Base-by-base conservation (phyloP, 2,888 invertebrate species). In the Automeris io region DNA sequence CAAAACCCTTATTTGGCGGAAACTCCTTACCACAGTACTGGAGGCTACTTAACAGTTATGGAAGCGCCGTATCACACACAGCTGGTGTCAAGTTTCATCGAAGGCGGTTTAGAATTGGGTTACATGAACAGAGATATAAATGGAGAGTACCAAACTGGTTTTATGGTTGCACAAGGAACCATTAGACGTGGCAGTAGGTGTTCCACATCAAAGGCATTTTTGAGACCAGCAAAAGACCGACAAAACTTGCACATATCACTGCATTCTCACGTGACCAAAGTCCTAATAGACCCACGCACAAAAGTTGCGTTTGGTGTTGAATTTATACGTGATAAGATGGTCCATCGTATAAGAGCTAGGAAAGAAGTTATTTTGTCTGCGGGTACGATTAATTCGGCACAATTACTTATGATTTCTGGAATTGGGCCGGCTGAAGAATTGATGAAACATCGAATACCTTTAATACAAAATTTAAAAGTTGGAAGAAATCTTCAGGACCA, bases 381-480 rank as follows among this genome's bases (percentile, higher is more conserved):
- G 0, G 99, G 99, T 0, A 90, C 98, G 0, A 90, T 99, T 0
- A 98, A 97, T 66, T 94, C 97, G 0, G 96, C 99, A 0, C 98
- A 99, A 66, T 63, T 99, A 2, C 75, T 99, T 24, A 96, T 98
- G 96, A 73, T 99, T 0, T 96, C 96, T 5, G 99, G 98, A 0
- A 89, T 98, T 7, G 95, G 95, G 0, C 94, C 94, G 0, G 87
- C 89, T 35, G 90, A 90, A 12, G 92, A 95, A 55, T 62, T 95
- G 40, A 77, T 87, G n/a, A 90, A 92, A 53, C 90, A 91, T 51
- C 88, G 91, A 36, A 95, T 96, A 51, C 94, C 95, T 0, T 80
- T 95, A 0, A 90, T 96, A 35, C 92, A 94, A 62, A 93, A 96
- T 63, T 77, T 95, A 1, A 90, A 90, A 51, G 96, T 97, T 0